These are phyloP conservation scores for Theonella swinhoei DNA, from an alignment of 37 sponge, comb jelly and placozoan species.

Conservation along the genomic window DNA sequence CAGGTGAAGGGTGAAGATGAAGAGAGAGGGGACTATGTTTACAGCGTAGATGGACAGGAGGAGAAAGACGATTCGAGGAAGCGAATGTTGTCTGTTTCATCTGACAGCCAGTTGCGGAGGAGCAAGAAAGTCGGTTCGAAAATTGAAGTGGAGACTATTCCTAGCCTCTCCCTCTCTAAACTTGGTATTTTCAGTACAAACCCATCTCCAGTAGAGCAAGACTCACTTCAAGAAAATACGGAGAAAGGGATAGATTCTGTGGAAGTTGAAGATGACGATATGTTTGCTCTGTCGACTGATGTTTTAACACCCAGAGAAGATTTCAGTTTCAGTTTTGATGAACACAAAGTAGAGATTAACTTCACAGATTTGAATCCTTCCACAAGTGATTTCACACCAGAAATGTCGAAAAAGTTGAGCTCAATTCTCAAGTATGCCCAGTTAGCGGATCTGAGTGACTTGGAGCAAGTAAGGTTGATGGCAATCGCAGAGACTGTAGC, in stretches of 20 bases:
- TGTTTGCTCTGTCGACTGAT: slow-evolving; percentile 32
- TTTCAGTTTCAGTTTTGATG: slow-evolving; percentile 33
- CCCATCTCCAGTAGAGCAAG: neutral
- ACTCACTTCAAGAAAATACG: neutral
- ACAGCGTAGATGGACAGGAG: slow-evolving; percentile 9
- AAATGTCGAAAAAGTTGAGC: slow-evolving; percentile 44
- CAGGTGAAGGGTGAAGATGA: neutral
- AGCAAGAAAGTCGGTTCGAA: slow-evolving; percentile 40
- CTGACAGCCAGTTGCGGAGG: slow-evolving; percentile 34
- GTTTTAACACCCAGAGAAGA: slow-evolving; percentile 26
- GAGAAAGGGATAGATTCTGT: neutral
- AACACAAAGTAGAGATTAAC: neutral
- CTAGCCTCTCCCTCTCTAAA: slow-evolving; percentile 55
- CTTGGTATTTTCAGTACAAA: slow-evolving; percentile 20
- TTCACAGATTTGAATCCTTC: slow-evolving; percentile 43
- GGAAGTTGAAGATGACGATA: slow-evolving; percentile 57
- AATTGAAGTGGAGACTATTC: slow-evolving; percentile 43
- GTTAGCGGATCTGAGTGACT: slow-evolving; percentile 73
- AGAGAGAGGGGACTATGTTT: neutral
- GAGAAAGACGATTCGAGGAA: neutral
- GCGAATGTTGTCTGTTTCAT: slow-evolving; percentile 46
- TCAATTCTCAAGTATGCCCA: slow-evolving; percentile 49
- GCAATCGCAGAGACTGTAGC: slow-evolving; percentile 89
- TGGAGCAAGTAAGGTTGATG: slow-evolving; percentile 82
- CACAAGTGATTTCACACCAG: slow-evolving; percentile 38